phyloP scores from a whole-genome alignment of 2,113 vertebrate genomes.

The Campylomormyrus numenius region DNA sequence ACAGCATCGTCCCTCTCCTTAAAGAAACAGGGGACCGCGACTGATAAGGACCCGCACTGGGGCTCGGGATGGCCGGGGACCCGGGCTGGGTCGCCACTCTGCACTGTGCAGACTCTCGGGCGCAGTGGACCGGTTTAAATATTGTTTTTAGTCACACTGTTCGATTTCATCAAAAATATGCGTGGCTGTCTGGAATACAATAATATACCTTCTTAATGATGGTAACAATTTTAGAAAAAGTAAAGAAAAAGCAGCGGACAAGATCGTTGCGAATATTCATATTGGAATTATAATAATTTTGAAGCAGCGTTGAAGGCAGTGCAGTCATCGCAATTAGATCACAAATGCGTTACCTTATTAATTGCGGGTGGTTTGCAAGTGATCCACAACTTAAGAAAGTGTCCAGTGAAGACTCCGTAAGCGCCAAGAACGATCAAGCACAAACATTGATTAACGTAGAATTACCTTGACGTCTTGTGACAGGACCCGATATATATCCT shows the following conservation, averaged over 20 bases:
- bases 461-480: not conserved
- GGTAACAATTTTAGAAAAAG: not conserved
- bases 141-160: not conserved
- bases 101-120: not conserved
- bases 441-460: not conserved
- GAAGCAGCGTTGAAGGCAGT: not conserved
- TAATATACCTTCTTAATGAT: not conserved
- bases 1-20: not conserved
- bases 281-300: not conserved
- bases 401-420: not conserved
- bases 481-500: not conserved
- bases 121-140: not conserved
- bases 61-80: not conserved
- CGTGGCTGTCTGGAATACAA: not conserved
- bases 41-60: not conserved
- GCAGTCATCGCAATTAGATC: not conserved
- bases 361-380: not conserved
- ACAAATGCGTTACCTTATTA: not conserved
- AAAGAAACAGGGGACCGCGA: conserved; percentile 1
- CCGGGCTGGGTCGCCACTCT: not conserved
- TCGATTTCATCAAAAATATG: not conserved
- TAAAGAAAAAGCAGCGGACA: not conserved
- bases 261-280: not conserved
- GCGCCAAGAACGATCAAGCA: not conserved
- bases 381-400: not conserved